These are phyloP conservation scores for Hydra vulgaris DNA, from an alignment of 30 jellyfish, hydroid and myxozoan species.

Conservation along the genomic window DNA sequence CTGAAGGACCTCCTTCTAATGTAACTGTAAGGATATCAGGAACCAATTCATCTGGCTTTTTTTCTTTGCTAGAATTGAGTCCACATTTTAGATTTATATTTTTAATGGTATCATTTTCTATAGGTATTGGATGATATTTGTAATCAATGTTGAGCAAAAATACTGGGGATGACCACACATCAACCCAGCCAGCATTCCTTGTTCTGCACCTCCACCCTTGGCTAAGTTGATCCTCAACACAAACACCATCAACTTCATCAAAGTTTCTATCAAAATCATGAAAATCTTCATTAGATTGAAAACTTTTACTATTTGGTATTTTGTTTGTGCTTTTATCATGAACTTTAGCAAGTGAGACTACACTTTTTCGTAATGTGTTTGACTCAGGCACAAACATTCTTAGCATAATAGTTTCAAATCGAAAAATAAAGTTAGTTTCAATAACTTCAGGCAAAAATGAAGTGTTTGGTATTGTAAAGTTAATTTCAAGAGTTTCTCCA, in stretches of 20 bases:
- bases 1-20: constrained; percentile 93
- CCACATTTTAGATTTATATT: constrained; percentile 56
- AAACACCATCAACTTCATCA: constrained; percentile 35
- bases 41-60: constrained; percentile 45
- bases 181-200: constrained; percentile 55
- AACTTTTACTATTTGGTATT: constrained; percentile 37
- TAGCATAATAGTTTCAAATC: constrained; percentile 63
- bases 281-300: constrained; percentile 39
- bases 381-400: constrained; percentile 77
- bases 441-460: constrained; percentile 54
- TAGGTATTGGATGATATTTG: constrained; percentile 71
- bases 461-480: constrained; percentile 70
- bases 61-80: constrained; percentile 21
- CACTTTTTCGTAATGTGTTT: constrained; percentile 82
- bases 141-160: constrained; percentile 51
- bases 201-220: constrained; percentile 84
- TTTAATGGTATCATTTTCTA: constrained; percentile 31
- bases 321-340: constrained; percentile 37
- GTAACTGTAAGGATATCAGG: constrained; percentile 79
- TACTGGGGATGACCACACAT: constrained; percentile 91
- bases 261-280: constrained; percentile 30
- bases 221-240: constrained; percentile 42
- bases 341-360: constrained; percentile 55
- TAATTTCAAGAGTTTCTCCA: constrained; percentile 84
- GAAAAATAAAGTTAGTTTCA: constrained; percentile 60